Conservation (phyloP, 2,888 invertebrate genomes). For the Tenthredo scrophulariae region DNA sequence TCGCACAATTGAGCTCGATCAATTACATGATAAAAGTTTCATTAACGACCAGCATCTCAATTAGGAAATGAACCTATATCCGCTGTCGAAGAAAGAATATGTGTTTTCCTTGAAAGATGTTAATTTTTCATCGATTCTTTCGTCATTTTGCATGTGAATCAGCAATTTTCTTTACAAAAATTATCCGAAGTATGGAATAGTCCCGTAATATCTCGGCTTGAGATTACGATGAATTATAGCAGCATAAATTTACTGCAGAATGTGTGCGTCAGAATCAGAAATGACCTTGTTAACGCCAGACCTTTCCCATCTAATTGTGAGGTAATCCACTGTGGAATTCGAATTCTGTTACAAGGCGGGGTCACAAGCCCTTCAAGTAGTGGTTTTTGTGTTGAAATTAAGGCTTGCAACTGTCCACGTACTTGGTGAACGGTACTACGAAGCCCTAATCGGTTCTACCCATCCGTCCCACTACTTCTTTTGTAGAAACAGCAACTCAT, state of each 20-base stretch:
- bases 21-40: background rate
- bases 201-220: background rate
- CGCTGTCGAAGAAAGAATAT: no score
- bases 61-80: background rate
- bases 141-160: background rate
- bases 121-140: background rate
- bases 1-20: background rate
- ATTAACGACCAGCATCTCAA: background rate
- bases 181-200: background rate
- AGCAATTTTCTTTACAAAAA: background rate
- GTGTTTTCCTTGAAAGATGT: background rate
- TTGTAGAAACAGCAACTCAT: background rate
- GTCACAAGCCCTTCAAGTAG: conserved; percentile 21
- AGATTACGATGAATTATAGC: background rate
- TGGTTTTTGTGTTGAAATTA: conserved; percentile 26
- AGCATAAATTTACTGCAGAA: background rate
- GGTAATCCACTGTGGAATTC: background rate
- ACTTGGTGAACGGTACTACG: conserved; percentile 9
- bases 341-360: conserved; percentile 30
- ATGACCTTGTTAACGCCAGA: background rate
- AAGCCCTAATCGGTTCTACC: conserved; percentile 2
- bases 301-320: background rate
- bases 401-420: background rate
- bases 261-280: background rate
- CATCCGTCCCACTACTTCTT: background rate